Base-by-base conservation (phyloP, 1,140 invertebrate genomes). In the Meloidogyne floridensis region DNA sequence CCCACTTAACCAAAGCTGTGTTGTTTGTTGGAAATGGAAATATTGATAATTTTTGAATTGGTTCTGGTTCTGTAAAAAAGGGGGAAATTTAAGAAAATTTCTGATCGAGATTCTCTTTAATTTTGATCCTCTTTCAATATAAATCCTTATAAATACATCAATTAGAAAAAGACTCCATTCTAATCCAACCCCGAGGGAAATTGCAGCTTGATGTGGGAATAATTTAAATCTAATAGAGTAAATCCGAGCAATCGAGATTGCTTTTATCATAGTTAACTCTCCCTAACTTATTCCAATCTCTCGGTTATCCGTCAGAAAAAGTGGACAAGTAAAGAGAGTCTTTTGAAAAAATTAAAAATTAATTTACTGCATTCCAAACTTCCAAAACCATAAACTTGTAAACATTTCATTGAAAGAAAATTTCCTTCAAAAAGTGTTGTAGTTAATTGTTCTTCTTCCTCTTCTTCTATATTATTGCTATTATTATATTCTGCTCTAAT, bases 291-390 rank as follows among this genome's bases (percentile, higher is more conserved):
- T 47, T 47, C 47, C 47, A 47, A 8, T 47, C 0, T 47, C 47
- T 47, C 7, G 5, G 3, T 47, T 47, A 47, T 47, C 47, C 47
- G 2, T 6, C 3, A 47, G 47, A 47, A 47, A 47, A 6, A 0
- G 7, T 47, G 47, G 0, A 47, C 7, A 47, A 47, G 7, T 47
- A 47, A 32, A 32, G 32, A 47, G 47, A 47, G 5, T 47, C 32
- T 32, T 32, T 47, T 47, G 7, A 13, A 15, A 18, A 77, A 13
- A 79, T 10, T 56, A 43, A 32, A 42, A 15, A 42, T n/a, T 79
- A 82, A 47, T 75, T 74, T 54, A 82, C 81, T 85, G 69, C 84
- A 84, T 71, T 84, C 85, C 43, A 84, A 72, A 75, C 84, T 86
- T 9, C 84, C 84, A 20, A 71, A 11, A 42, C 84, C 84, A 71